These are phyloP conservation scores for Oplegnathus fasciatus DNA, from an alignment of 2,113 vertebrate species.

Conservation along the genomic window DNA sequence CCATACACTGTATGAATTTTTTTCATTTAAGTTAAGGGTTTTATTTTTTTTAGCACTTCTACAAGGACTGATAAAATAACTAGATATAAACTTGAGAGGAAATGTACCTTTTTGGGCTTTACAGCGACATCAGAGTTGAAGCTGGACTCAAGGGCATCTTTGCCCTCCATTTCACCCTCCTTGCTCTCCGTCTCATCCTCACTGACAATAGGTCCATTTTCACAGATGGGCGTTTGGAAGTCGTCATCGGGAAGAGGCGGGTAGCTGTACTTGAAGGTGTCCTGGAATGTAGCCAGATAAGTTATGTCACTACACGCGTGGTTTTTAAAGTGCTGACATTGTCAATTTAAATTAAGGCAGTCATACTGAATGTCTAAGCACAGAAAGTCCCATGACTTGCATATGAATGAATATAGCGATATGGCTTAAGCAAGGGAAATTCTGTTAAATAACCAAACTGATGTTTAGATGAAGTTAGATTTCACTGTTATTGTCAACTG, in stretches of 20 bases:
- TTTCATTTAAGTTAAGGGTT: neutral
- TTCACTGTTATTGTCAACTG: neutral
- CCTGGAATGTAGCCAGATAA: conserved; percentile 80
- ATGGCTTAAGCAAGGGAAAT: neutral
- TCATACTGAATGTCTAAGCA: neutral
- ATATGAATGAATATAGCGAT: neutral
- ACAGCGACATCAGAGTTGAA: conserved; percentile 85
- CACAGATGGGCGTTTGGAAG: conserved; percentile 94
- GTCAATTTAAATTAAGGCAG: neutral
- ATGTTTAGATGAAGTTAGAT: neutral
- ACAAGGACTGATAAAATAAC: neutral
- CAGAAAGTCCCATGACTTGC: neutral
- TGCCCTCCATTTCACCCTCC: conserved; percentile 88
- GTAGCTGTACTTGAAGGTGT: conserved; percentile 96
- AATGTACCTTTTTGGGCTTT: conserved; percentile 92
- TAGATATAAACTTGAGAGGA: neutral
- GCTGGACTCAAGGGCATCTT: conserved; percentile 88
- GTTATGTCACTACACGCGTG: conserved; percentile 4
- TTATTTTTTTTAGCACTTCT: neutral
- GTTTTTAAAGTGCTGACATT: neutral
- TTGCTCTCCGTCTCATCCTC: conserved; percentile 95
- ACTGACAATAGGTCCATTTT: conserved; percentile 92
- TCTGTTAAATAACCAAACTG: neutral
- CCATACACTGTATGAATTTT: neutral
- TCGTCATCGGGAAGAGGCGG: conserved; percentile 98